Conservation (phyloP, 1,140 invertebrate genomes). For the Sycobia sp. region DNA sequence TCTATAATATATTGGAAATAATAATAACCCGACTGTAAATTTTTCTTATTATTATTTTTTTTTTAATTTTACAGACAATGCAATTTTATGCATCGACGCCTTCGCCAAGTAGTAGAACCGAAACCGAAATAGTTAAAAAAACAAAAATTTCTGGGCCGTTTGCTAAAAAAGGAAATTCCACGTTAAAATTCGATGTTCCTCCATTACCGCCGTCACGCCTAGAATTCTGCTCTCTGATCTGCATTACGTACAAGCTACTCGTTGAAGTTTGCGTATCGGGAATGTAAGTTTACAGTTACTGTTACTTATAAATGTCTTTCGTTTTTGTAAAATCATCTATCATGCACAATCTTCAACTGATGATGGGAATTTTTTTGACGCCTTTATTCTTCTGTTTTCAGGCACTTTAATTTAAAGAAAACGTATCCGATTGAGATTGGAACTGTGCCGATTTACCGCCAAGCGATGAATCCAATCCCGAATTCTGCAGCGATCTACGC, state of each 20-base stretch:
- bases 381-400: conserved; percentile 30
- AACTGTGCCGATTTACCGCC: conserved; percentile 37
- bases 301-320: too few relatives aligned
- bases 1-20: too few relatives aligned
- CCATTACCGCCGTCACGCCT: conserved; percentile 40
- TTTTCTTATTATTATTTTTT: neutral
- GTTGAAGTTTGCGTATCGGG: conserved; percentile 29
- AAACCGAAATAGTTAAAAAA: conserved; percentile 14
- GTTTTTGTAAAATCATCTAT: too few relatives aligned
- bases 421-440: conserved; percentile 42
- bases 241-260: conserved; percentile 36
- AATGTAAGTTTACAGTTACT: conserved; percentile 35
- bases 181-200: conserved; percentile 37
- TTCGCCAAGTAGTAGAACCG: neutral
- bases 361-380: too few relatives aligned
- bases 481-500: neutral
- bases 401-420: conserved; percentile 34
- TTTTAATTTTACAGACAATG: conserved; percentile 6
- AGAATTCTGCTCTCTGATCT: conserved; percentile 37
- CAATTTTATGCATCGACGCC: conserved; percentile 12
- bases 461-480: neutral
- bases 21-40: too few relatives aligned
- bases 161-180: conserved; percentile 14
- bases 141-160: conserved; percentile 25
- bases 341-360: too few relatives aligned